These are phyloP conservation scores for Sinonovacula constricta DNA, from an alignment of 1,140 invertebrate species.

Conservation along the genomic window DNA sequence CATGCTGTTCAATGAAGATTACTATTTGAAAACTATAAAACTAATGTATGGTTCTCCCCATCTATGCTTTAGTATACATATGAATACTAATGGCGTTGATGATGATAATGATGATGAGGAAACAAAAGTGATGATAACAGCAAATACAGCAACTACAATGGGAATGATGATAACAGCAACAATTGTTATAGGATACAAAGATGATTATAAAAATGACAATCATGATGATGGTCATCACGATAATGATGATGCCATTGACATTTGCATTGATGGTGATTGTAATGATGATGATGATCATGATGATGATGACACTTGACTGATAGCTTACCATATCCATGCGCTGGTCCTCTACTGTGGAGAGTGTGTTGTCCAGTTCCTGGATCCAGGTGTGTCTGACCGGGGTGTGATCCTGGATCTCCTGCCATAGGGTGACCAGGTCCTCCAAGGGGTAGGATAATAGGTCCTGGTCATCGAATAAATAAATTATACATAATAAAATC, in stretches of 20 bases:
- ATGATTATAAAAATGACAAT: background rate
- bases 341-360: conserved; percentile 68
- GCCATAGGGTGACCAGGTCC: conserved; percentile 67
- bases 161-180: background rate
- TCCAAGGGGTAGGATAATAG: conserved; percentile 60
- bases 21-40: too few relatives aligned
- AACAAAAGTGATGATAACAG: background rate
- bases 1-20: background rate
- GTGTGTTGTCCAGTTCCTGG: conserved; percentile 63
- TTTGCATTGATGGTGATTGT: too few relatives aligned
- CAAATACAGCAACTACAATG: background rate
- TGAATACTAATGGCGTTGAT: too few relatives aligned
- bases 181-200: background rate
- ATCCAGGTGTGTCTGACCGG: conserved; percentile 69
- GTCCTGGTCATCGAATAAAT: conserved; percentile 59
- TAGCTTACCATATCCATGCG: conserved; percentile 69
- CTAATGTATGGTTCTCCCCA: too few relatives aligned
- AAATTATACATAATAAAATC: background rate
- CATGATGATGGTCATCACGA: background rate
- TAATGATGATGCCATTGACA: background rate
- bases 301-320: background rate
- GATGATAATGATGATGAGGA: too few relatives aligned
- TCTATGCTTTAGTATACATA: too few relatives aligned
- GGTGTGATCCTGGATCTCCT: conserved; percentile 67
- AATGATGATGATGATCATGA: too few relatives aligned